Evolutionary conservation across 2,888 invertebrate species (phyloP).

Genomic region (Hypsopygia costalis): DNA sequence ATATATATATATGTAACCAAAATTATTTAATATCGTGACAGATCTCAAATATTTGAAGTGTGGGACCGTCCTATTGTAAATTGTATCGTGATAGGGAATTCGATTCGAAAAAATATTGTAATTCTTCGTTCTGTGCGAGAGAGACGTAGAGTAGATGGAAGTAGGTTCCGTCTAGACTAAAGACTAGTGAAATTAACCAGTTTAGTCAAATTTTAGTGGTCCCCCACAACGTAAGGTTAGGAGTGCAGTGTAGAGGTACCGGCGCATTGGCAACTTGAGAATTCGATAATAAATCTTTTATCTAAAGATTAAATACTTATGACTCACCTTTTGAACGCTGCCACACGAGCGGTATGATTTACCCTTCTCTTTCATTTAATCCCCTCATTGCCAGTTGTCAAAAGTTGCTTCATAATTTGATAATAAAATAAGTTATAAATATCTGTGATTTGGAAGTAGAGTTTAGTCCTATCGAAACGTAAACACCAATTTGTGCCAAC

Average conservation of each 20-base stretch:
- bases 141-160: slow-evolving; percentile 40
- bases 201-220: slow-evolving; percentile 63
- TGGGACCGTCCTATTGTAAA: slow-evolving; percentile 78
- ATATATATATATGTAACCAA: slow-evolving; percentile 39
- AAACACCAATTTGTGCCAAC: slow-evolving; percentile 66
- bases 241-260: slow-evolving; percentile 42
- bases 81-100: slow-evolving; percentile 65
- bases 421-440: slow-evolving; percentile 20
- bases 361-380: too few relatives aligned
- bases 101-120: slow-evolving; percentile 36
- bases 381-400: background rate
- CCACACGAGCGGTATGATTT: too few relatives aligned
- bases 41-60: slow-evolving; percentile 73
- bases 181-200: slow-evolving; percentile 63
- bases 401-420: background rate
- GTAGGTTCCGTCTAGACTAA: slow-evolving; percentile 65
- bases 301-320: background rate
- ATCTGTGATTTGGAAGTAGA: slow-evolving; percentile 48
- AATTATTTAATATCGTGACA: slow-evolving; percentile 53
- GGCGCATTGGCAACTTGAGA: slow-evolving; percentile 61
- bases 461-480: slow-evolving; percentile 35
- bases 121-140: slow-evolving; percentile 35
- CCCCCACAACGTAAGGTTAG: slow-evolving; percentile 52
- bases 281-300: slow-evolving; percentile 11
- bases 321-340: too few relatives aligned